A percentile compares a stretch with the other conserved stretches of the same genome.
Evolutionary conservation across 2,888 invertebrate genomes (phyloP).

Genomic region (Dasypolia templi): DNA sequence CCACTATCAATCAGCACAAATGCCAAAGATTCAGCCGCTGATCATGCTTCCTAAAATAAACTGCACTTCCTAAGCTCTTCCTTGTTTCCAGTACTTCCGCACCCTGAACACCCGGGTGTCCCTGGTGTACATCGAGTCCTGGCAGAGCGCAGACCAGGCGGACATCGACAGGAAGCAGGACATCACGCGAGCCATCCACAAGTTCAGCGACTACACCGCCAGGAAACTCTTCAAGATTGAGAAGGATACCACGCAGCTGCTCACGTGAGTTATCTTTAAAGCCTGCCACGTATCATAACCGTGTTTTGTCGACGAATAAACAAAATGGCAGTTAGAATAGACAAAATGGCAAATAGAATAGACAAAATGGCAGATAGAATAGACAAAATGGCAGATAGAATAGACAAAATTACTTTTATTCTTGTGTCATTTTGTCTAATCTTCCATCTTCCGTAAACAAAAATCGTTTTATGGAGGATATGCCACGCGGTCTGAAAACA

Average conservation of each 20-base stretch:
- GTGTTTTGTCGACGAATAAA: too few relatives aligned
- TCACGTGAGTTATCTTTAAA: conserved; percentile 93
- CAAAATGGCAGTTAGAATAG: too few relatives aligned
- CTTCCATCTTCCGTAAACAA: too few relatives aligned
- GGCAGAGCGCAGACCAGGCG: conserved; percentile 97
- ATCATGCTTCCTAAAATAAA: neutral
- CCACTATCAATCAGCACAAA: neutral
- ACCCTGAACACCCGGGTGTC: conserved; percentile 98
- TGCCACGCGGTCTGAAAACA: too few relatives aligned
- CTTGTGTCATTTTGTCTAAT: too few relatives aligned
- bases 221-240: conserved; percentile 96
- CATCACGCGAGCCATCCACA: conserved; percentile 96
- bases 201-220: conserved; percentile 97
- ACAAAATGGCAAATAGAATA: too few relatives aligned
- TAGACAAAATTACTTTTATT: too few relatives aligned
- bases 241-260: conserved; percentile 97
- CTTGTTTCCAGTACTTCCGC: conserved; percentile 94
- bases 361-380: too few relatives aligned
- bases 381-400: too few relatives aligned
- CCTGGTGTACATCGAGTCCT: conserved; percentile 98
- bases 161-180: conserved; percentile 95
- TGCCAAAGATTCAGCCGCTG: too few relatives aligned
- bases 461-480: too few relatives aligned
- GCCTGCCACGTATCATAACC: too few relatives aligned
- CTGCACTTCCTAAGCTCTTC: neutral